These are phyloP conservation scores for Dinocampus coccinellae DNA, from an alignment of 2,888 invertebrate genomes.

Conservation along the genomic window DNA sequence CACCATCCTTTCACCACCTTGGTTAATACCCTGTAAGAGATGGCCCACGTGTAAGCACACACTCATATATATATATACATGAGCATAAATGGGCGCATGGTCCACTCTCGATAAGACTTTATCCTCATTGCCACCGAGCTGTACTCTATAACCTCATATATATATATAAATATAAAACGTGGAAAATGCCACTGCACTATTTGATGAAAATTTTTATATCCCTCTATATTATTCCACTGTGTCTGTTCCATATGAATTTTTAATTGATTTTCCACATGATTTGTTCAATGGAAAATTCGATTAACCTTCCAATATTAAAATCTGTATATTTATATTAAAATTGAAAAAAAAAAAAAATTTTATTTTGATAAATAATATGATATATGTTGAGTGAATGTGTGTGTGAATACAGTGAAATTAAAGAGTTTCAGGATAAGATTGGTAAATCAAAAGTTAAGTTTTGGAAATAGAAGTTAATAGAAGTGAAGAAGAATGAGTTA, in stretches of 20 bases:
- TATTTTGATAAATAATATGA: too few relatives aligned
- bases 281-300: too few relatives aligned
- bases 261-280: too few relatives aligned
- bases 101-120: slow-evolving; percentile 36
- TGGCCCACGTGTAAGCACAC: background rate
- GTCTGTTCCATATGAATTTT: too few relatives aligned
- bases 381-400: too few relatives aligned
- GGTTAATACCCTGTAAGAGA: slow-evolving; percentile 28
- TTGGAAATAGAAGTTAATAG: background rate
- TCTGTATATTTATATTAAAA: too few relatives aligned
- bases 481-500: background rate
- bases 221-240: background rate
- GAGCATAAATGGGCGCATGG: slow-evolving; percentile 1
- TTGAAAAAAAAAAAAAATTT: too few relatives aligned
- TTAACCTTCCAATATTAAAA: too few relatives aligned
- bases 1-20: slow-evolving; percentile 4
- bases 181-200: background rate
- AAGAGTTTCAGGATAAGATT: too few relatives aligned
- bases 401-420: too few relatives aligned
- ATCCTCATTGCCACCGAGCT: slow-evolving; percentile 27
- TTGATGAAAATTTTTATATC: background rate
- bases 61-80: background rate
- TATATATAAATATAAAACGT: slow-evolving; percentile 8
- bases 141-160: slow-evolving; percentile 2
- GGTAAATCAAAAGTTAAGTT: background rate